These are phyloP conservation scores for Eciton burchellii DNA, from an alignment of 1,140 invertebrate species.

Conservation along the genomic window DNA sequence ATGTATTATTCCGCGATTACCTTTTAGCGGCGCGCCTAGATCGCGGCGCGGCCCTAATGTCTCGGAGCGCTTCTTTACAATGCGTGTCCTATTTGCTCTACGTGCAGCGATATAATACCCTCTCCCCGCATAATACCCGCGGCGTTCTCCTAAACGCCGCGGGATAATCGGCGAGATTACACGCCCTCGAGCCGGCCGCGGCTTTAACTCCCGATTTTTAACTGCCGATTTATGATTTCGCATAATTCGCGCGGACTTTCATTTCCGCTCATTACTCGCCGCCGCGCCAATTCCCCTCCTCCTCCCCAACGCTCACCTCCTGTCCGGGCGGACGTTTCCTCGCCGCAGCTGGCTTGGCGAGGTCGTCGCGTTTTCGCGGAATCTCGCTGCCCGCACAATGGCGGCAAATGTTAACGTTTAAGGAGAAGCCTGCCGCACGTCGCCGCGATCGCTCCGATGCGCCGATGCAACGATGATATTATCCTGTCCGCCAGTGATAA, in stretches of 20 bases:
- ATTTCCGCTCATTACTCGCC: too few species aligned
- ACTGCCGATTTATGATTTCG: background rate
- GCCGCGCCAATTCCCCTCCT: too few species aligned
- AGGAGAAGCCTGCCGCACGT: conserved; percentile 16
- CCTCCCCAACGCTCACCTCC: too few species aligned
- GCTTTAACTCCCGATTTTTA: background rate
- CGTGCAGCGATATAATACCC: background rate
- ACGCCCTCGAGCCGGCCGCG: conserved; percentile 19
- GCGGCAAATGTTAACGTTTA: conserved; percentile 21
- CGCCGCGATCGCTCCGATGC: background rate
- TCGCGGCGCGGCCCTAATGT: conserved; percentile 42
- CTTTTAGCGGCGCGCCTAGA: conserved; percentile 48
- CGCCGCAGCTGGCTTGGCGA: too few species aligned
- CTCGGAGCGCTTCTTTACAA: conserved; percentile 42
- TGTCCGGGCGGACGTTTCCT: too few species aligned
- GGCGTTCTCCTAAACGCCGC: conserved; percentile 7
- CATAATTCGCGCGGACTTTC: background rate
- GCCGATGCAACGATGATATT: conserved; percentile 12
- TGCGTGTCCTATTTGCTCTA: conserved; percentile 48
- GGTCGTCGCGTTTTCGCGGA: background rate
- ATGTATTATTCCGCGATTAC: conserved; percentile 58
- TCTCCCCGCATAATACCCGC: conserved; percentile 5
- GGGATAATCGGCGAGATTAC: conserved; percentile 39
- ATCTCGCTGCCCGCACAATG: conserved; percentile 8
- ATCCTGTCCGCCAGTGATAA: conserved; percentile 20